Evolutionary conservation across 2,888 invertebrate species (phyloP).

Genomic region (Caenorhabditis afra): DNA sequence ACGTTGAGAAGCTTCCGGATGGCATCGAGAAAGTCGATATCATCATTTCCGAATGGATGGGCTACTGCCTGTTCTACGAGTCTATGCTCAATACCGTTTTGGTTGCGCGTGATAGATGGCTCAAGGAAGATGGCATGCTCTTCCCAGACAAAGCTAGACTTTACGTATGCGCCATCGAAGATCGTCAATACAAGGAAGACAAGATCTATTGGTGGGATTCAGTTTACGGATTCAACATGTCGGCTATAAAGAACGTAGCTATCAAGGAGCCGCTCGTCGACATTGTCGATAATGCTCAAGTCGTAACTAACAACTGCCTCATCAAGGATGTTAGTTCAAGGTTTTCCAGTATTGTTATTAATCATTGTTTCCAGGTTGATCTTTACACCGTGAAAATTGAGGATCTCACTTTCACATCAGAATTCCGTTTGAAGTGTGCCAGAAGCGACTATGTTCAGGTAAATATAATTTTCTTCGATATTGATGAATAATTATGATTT

Average conservation of each 20-base stretch:
- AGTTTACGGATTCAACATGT: constrained; percentile 99
- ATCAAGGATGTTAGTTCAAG: constrained; percentile 85
- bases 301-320: constrained; percentile 94
- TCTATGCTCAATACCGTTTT: constrained; percentile 99
- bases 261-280: constrained; percentile 98
- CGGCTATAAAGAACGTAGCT: constrained; percentile 96
- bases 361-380: constrained; percentile 86
- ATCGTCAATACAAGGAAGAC: constrained; percentile 99
- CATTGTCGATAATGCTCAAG: constrained; percentile 98
- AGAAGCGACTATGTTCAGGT: constrained; percentile 84
- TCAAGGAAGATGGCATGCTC: constrained; percentile 88
- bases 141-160: constrained; percentile 94
- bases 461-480: too few species aligned
- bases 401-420: constrained; percentile 92
- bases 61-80: constrained; percentile 95
- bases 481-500: too few species aligned
- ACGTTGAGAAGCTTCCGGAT: constrained; percentile 90
- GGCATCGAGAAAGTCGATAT: constrained; percentile 94
- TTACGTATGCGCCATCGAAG: constrained; percentile 89
- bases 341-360: not conserved
- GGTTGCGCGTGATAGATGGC: constrained; percentile 97
- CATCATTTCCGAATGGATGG: constrained; percentile 89
- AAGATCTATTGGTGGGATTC: constrained; percentile 99
- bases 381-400: constrained; percentile 96
- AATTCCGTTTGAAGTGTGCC: constrained; percentile 83